phyloP scores from a whole-genome alignment of 2,113 vertebrate genomes.

The Phyllostomus hastatus region DNA sequence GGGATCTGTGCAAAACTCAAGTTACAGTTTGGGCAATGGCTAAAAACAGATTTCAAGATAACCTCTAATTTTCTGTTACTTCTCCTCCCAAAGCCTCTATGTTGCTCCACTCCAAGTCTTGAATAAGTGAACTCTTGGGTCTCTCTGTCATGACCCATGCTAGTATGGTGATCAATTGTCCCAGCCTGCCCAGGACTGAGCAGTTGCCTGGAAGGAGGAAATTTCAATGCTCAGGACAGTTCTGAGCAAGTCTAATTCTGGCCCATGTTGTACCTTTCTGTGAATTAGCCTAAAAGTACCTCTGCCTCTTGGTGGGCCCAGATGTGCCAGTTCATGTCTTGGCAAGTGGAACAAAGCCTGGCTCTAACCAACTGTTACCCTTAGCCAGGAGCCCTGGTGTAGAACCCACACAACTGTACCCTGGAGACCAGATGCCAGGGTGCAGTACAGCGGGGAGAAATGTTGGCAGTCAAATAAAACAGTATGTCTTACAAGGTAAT shows the following conservation, averaged over 20 bases:
- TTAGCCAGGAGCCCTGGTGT: background rate
- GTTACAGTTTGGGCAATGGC: background rate
- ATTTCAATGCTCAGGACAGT: background rate
- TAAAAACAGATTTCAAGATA: background rate
- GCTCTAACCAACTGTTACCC: background rate
- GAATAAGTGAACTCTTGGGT: background rate
- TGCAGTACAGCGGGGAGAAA: background rate
- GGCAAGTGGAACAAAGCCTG: background rate
- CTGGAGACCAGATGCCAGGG: background rate
- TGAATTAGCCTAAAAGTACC: background rate
- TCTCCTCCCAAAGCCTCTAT: background rate
- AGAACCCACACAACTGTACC: background rate
- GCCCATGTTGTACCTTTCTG: background rate
- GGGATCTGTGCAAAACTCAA: background rate
- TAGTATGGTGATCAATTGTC: background rate
- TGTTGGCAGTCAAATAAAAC: background rate
- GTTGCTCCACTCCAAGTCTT: background rate
- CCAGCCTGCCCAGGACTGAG: background rate
- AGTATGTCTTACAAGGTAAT: background rate
- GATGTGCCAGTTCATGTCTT: background rate
- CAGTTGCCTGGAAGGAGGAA: background rate
- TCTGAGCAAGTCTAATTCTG: background rate
- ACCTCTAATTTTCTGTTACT: background rate
- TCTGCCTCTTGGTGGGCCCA: background rate
- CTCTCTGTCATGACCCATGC: background rate